A percentile compares a stretch with the other conserved stretches of the same genome.
Evolutionary conservation across 2,113 vertebrate species (phyloP).

Genomic region (Pachypanchax playfairii): DNA sequence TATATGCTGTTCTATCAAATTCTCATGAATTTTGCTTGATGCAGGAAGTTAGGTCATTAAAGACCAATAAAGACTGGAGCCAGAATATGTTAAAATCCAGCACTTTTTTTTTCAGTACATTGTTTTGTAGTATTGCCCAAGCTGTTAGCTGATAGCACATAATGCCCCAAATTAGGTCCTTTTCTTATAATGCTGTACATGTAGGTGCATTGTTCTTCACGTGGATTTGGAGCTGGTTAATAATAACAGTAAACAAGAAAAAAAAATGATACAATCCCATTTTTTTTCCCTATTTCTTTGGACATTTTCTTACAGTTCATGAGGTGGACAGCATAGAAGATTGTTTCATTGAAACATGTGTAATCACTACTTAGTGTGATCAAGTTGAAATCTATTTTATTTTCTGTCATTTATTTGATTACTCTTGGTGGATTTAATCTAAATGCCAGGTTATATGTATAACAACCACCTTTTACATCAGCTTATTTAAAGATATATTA

Average conservation of each 20-base stretch:
- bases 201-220: not conserved
- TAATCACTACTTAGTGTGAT: too few species aligned
- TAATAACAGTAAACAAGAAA: not conserved
- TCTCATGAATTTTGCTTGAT: constrained; percentile 49
- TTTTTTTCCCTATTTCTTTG: too few species aligned
- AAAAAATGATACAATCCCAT: too few species aligned
- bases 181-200: not conserved
- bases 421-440: too few species aligned
- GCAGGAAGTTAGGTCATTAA: constrained; percentile 35
- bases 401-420: too few species aligned
- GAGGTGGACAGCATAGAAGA: too few species aligned
- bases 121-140: constrained; percentile 4
- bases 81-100: constrained; percentile 21
- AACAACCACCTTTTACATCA: too few species aligned
- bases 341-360: too few species aligned
- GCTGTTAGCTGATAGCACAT: constrained; percentile 3
- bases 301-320: too few species aligned
- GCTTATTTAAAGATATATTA: too few species aligned
- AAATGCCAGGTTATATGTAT: too few species aligned
- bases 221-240: not conserved
- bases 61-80: constrained; percentile 13
- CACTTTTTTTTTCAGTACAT: constrained; percentile 4
- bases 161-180: constrained; percentile 1
- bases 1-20: constrained; percentile 45
- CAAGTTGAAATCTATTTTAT: too few species aligned